phyloP scores from a whole-genome alignment of 2,888 invertebrate species.

The Aricia artaxerxes region DNA sequence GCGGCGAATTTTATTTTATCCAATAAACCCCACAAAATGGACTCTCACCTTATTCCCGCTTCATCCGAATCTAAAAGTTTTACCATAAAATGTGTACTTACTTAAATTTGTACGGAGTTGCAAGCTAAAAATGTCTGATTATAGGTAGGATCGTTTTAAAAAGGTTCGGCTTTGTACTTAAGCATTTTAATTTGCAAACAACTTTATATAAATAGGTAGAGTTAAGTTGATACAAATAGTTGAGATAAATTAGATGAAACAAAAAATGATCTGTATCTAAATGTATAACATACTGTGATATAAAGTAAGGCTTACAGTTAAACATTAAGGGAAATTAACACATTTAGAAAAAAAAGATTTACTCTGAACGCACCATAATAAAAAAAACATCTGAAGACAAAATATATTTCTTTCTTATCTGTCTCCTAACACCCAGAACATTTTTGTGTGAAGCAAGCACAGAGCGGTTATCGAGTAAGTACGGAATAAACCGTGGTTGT shows the following conservation, averaged over 20 bases:
- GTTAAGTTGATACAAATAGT: too few relatives aligned
- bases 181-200: background rate
- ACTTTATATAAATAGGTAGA: background rate
- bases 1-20: conserved; percentile 17
- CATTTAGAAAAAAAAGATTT: too few relatives aligned
- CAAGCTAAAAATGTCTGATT: background rate
- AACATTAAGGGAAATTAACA: too few relatives aligned
- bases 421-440: background rate
- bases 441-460: background rate
- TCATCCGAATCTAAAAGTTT: conserved; percentile 8
- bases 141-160: background rate
- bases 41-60: background rate
- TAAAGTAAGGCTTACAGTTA: too few relatives aligned
- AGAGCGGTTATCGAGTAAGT: conserved; percentile 15
- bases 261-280: too few relatives aligned
- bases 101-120: background rate
- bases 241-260: too few relatives aligned
- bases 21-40: conserved; percentile 22
- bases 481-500: conserved; percentile 11
- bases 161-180: background rate
- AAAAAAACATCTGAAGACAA: too few relatives aligned
- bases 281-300: too few relatives aligned
- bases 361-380: too few relatives aligned
- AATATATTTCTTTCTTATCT: too few relatives aligned
- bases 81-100: conserved; percentile 11